These are phyloP conservation scores for Aphelocoma californica DNA, from an alignment of 2,797 vertebrate species.

Conservation along the genomic window DNA sequence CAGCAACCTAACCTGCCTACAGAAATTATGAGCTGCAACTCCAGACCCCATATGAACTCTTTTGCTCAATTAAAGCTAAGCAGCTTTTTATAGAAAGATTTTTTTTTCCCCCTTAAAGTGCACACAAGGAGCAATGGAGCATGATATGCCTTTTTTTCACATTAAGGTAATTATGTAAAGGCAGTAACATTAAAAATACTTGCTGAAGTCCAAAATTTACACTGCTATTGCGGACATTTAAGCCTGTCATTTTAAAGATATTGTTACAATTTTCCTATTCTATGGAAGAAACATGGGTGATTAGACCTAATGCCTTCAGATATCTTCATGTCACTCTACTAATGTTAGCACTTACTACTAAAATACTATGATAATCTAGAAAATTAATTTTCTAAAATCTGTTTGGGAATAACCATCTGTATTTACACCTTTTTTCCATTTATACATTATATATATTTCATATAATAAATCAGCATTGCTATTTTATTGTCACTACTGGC, in stretches of 20 bases:
- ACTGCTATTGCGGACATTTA: conserved; percentile 57
- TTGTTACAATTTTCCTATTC: conserved; percentile 61
- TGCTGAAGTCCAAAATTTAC: conserved; percentile 67
- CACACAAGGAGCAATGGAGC: conserved; percentile 58
- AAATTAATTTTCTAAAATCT: conserved; percentile 33
- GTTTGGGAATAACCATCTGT: neutral
- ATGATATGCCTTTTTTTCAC: conserved; percentile 42
- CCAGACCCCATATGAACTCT: conserved; percentile 63
- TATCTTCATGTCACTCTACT: neutral
- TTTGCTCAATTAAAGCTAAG: conserved; percentile 74
- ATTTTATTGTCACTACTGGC: neutral
- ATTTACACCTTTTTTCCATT: neutral
- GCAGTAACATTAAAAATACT: conserved; percentile 60
- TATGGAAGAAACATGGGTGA: conserved; percentile 62
- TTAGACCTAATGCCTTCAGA: conserved; percentile 62
- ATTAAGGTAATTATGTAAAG: conserved; percentile 69
- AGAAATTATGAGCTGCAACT: conserved; percentile 68
- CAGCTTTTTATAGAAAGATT: conserved; percentile 38
- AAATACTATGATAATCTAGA: neutral
- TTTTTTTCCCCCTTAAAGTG: conserved; percentile 25
- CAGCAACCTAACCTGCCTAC: conserved; percentile 53
- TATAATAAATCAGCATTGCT: neutral
- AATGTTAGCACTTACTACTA: conserved; percentile 20
- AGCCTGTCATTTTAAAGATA: conserved; percentile 68
- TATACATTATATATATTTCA: neutral